phyloP scores from a whole-genome alignment of 2,888 invertebrate species.

The Cerastoderma edule region DNA sequence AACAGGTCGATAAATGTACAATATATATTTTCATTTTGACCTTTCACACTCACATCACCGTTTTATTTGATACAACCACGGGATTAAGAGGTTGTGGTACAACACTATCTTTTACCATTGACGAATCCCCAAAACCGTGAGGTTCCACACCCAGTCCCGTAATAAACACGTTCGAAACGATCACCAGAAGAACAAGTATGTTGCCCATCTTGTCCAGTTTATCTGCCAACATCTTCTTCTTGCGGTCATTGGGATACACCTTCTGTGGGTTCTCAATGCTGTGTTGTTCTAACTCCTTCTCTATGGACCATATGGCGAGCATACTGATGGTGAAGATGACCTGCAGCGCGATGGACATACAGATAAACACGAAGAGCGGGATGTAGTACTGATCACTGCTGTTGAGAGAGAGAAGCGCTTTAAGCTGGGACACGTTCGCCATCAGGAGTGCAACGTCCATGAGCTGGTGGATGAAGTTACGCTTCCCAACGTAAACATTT shows the following conservation, averaged over 20 bases:
- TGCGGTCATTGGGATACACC: conserved; percentile 30
- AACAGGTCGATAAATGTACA: too few relatives aligned
- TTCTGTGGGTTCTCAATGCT: conserved; percentile 11
- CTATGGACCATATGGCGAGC: conserved; percentile 56
- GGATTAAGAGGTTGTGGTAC: background rate
- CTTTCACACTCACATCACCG: too few relatives aligned
- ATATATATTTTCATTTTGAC: too few relatives aligned
- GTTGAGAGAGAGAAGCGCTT: conserved; percentile 55
- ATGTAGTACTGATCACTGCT: conserved; percentile 51
- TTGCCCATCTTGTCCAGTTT: conserved; percentile 56
- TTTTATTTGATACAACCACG: too few relatives aligned
- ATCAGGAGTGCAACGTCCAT: conserved; percentile 66
- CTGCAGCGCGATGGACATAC: conserved; percentile 59
- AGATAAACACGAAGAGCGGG: conserved; percentile 49
- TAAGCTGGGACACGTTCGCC: conserved; percentile 66
- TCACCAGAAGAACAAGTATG: conserved; percentile 58
- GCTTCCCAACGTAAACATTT: conserved; percentile 56
- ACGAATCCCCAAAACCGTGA: conserved; percentile 24
- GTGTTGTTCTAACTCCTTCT: conserved; percentile 47
- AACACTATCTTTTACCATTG: background rate
- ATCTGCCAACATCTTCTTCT: conserved; percentile 35
- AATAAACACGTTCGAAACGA: conserved; percentile 62
- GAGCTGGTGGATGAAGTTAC: conserved; percentile 60
- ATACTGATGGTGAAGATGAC: conserved; percentile 60
- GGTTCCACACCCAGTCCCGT: conserved; percentile 60